Conservation (phyloP, 53 echinoderm and acorn worm species). For the Mesocentrotus franciscanus region DNA sequence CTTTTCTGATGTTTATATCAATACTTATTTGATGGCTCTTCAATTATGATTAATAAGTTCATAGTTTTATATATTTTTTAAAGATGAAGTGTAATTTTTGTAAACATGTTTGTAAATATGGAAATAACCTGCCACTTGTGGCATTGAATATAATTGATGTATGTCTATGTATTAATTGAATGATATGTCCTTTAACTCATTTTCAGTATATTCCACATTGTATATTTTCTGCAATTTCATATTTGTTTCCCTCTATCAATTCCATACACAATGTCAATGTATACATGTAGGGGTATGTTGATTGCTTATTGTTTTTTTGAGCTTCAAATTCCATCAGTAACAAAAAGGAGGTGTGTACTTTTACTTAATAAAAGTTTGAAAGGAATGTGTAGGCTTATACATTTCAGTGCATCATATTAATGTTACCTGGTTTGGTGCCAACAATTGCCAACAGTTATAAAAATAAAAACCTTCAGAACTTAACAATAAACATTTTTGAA, state of each 20-base stretch:
- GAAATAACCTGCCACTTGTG: constrained; percentile 21
- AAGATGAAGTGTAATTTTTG: constrained; percentile 37
- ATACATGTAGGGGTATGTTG: background rate
- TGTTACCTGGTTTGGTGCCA: background rate
- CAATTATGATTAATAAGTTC: background rate
- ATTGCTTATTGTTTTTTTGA: background rate
- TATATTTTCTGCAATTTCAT: background rate
- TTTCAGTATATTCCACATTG: background rate
- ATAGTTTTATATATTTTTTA: constrained; percentile 42
- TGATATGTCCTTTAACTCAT: background rate
- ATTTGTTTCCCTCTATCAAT: background rate
- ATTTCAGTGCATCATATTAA: too few species aligned
- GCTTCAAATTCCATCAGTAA: background rate
- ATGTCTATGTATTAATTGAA: constrained; percentile 36
- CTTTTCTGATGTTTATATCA: background rate
- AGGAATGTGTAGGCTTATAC: too few species aligned
- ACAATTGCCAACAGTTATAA: background rate
- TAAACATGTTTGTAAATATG: constrained; percentile 18
- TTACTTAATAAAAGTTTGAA: background rate
- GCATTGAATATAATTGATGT: background rate
- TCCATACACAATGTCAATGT: background rate
- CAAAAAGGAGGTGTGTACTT: background rate
- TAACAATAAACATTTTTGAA: background rate
- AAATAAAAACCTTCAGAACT: background rate
- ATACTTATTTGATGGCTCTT: background rate